phyloP scores from a whole-genome alignment of 2,113 vertebrate species.

The Zeus faber region DNA sequence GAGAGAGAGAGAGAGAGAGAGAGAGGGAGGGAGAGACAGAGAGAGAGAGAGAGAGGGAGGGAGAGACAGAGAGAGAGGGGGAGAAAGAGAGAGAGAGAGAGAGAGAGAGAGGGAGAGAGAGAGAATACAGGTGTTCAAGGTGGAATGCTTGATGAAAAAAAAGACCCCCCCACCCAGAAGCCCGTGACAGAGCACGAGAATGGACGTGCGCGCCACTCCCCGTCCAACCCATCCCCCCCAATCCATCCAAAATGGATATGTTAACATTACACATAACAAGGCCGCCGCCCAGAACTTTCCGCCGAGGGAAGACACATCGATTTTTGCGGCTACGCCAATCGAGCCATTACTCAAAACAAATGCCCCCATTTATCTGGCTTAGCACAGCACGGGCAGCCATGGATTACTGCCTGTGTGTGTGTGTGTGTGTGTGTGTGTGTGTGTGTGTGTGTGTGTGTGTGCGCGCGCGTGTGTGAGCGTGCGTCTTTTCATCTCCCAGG shows the following conservation, averaged over 20 bases:
- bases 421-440: slow-evolving; percentile 7
- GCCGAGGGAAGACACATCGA: slow-evolving; percentile 64
- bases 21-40: too few species aligned
- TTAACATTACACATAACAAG: slow-evolving; percentile 63
- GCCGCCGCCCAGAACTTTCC: slow-evolving; percentile 54
- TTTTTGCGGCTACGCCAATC: slow-evolving; percentile 66
- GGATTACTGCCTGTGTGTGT: slow-evolving; percentile 14
- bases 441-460: slow-evolving; percentile 9
- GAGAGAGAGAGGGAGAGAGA: too few species aligned
- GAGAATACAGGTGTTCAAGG: too few species aligned
- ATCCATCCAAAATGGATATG: slow-evolving; percentile 63
- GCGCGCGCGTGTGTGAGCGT: background rate
- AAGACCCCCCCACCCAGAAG: slow-evolving; percentile 50
- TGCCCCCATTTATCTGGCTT: slow-evolving; percentile 69
- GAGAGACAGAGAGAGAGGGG: too few species aligned
- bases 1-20: too few species aligned
- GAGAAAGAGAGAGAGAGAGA: too few species aligned
- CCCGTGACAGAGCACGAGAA: slow-evolving; percentile 44
- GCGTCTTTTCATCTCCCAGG: slow-evolving; percentile 10
- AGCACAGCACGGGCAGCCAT: slow-evolving; percentile 52
- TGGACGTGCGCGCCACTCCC: slow-evolving; percentile 57
- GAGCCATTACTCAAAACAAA: slow-evolving; percentile 77
- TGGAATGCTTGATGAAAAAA: too few species aligned
- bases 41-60: too few species aligned
- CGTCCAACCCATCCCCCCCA: slow-evolving; percentile 15